phyloP scores from a whole-genome alignment of 2,888 invertebrate species.

The Syrphus vitripennis region DNA sequence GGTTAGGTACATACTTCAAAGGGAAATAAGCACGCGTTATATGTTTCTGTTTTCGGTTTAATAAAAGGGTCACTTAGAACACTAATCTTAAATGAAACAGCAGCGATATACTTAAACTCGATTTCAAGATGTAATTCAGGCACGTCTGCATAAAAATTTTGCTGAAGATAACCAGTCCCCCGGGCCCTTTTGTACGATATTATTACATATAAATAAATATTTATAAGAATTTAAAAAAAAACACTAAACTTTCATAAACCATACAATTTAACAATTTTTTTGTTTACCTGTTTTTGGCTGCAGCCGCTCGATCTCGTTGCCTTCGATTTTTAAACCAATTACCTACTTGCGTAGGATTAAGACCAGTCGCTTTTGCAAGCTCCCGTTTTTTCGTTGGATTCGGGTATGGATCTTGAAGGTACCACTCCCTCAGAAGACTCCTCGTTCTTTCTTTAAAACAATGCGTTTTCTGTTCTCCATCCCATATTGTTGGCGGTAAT shows the following conservation, averaged over 20 bases:
- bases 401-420: constrained; percentile 98
- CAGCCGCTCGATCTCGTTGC: constrained; percentile 93
- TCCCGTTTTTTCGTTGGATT: constrained; percentile 96
- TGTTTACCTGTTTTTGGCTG: constrained; percentile 97
- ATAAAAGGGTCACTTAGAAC: background rate
- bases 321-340: constrained; percentile 96
- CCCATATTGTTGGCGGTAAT: constrained; percentile 95
- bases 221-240: background rate
- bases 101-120: too few species aligned
- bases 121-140: too few species aligned
- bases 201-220: too few species aligned
- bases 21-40: constrained; percentile 46
- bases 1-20: background rate
- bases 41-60: background rate
- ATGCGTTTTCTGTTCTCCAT: constrained; percentile 97
- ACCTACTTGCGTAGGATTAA: constrained; percentile 96
- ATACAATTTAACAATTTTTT: background rate
- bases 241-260: background rate
- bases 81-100: too few species aligned
- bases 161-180: too few species aligned
- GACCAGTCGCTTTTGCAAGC: constrained; percentile 93
- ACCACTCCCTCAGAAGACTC: constrained; percentile 97
- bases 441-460: constrained; percentile 98
- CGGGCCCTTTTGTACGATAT: too few species aligned
- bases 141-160: too few species aligned